Evolutionary conservation across 1,140 invertebrate species (phyloP), one percentile per base, ranked within the genome.

Genomic region (Pseudomyrmex sp.): DNA sequence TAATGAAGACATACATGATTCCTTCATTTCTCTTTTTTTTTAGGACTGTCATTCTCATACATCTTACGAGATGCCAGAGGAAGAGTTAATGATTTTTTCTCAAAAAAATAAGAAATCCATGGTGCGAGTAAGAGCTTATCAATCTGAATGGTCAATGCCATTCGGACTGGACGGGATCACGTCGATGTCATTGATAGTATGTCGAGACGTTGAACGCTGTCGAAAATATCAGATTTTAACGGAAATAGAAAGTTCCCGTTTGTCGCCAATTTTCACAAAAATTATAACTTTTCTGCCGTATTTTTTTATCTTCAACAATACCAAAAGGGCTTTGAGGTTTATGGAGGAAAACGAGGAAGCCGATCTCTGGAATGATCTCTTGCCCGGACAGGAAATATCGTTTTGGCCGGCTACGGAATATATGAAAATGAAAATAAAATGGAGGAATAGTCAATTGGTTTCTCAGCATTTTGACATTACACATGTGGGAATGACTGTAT

Each of bases 311-410:
- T 95, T 95, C 70, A 98, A 98, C 93, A 96, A 96, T 84, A 97
- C 96, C 0, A 95, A 95, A 80, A 95, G 95, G 82, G 95, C 96
- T 59, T 92, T 98, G 20, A 94, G 97, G 35, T 98, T 97, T 92
- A 98, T 98, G 97, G 97, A 98, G 90, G 96, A 97, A 88, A 98
- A 98, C 90, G 97, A 97, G 90, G 95, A 96, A 58, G 97, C 97
- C 0, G 97, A 98, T 93, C 93, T 98, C 0, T 98, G 97, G 97
- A 96, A 97, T 59, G 97, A 98, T 93, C 93, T 98, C 44, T 92
- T 95, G 3, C 96, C 96, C 2, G 94, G 95, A 68, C 96, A 97
- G 92, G 97, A 95, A 84, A 93, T 96, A 7, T 95, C 97, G 13
- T 98, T 97, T 92, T 98, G 97, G 97, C 97, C 97, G 0, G 96